Conservation (phyloP, 2,888 invertebrate genomes). For the Rotaria macrura region DNA sequence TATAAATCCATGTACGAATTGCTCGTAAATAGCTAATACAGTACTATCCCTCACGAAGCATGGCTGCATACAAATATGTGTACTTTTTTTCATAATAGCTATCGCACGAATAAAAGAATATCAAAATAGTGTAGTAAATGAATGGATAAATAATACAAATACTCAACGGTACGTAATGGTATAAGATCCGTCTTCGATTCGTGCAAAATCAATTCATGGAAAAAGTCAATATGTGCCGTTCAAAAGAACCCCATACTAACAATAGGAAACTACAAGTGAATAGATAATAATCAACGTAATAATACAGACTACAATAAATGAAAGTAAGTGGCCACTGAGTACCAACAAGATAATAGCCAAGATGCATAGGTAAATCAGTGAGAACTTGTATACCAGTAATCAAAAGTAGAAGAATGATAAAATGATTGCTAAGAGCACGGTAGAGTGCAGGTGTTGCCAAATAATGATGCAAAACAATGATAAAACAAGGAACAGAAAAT, state of each 20-base stretch:
- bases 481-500: neutral
- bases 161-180: neutral
- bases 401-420: too few relatives aligned
- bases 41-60: neutral
- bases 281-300: neutral
- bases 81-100: neutral
- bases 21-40: neutral
- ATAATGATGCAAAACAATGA: neutral
- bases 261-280: neutral
- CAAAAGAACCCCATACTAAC: neutral
- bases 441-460: too few relatives aligned
- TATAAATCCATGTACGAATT: neutral
- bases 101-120: neutral
- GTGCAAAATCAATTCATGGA: neutral
- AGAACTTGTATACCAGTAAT: too few relatives aligned
- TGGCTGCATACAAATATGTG: neutral
- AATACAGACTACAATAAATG: neutral
- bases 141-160: neutral
- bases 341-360: neutral
- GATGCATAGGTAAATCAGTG: neutral
- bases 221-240: neutral
- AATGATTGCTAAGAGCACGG: too few relatives aligned
- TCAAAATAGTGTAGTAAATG: neutral
- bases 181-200: neutral
- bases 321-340: neutral